Conservation (phyloP, 2,888 invertebrate species). For the Tubiluchus corallicola region DNA sequence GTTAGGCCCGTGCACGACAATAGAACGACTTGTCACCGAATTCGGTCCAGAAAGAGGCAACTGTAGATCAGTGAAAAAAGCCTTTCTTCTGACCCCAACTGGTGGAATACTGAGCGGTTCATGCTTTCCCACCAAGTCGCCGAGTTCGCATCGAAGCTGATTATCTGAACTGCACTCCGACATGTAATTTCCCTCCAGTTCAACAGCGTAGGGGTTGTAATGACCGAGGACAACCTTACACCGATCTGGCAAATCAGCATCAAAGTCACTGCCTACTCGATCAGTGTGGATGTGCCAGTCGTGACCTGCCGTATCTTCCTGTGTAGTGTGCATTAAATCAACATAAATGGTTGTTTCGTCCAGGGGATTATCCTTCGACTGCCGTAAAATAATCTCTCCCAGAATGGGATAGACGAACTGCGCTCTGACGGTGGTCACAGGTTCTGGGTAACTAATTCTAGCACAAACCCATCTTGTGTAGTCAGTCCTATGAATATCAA, state of each 20-base stretch:
- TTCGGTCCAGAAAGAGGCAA: conserved; percentile 54
- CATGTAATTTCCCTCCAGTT: conserved; percentile 11
- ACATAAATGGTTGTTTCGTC: conserved; percentile 65
- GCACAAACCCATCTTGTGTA: conserved; percentile 30
- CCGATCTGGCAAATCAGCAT: conserved; percentile 69
- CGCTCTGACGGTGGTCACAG: conserved; percentile 55
- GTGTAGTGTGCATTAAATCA: conserved; percentile 60
- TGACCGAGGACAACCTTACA: conserved; percentile 56
- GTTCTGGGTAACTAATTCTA: conserved; percentile 30
- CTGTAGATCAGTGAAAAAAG: conserved; percentile 55
- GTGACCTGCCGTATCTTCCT: conserved; percentile 28
- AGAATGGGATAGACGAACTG: conserved; percentile 70
- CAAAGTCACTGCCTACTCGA: conserved; percentile 65
- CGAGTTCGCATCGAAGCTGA: conserved; percentile 32
- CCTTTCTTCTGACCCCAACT: conserved; percentile 18
- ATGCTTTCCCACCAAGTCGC: conserved; percentile 41
- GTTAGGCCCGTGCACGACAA: conserved; percentile 68
- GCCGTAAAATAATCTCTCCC: conserved; percentile 55
- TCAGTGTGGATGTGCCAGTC: conserved; percentile 61
- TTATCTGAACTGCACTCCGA: conserved; percentile 13
- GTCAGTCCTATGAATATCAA: conserved; percentile 46
- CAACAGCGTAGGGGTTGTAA: conserved; percentile 56
- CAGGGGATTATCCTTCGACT: conserved; percentile 51
- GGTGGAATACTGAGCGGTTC: conserved; percentile 14
- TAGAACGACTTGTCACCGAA: conserved; percentile 54